These are phyloP conservation scores for Cataglyphis rosenhaueri DNA, from an alignment of 2,888 invertebrate species.

Conservation along the genomic window DNA sequence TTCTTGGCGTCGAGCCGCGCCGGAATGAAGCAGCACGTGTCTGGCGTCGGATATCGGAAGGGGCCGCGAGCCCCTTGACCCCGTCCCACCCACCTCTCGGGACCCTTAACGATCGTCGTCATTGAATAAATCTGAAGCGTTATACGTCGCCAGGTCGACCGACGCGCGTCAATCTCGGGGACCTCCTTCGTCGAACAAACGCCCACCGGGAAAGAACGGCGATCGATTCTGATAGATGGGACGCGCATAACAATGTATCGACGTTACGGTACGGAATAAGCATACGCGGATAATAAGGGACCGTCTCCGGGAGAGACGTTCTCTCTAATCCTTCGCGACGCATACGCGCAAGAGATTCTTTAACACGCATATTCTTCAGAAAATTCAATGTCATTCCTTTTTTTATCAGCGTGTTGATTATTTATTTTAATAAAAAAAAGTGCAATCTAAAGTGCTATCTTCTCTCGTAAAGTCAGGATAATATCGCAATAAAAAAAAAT, in stretches of 20 bases:
- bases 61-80: constrained; percentile 67
- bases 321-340: constrained; percentile 38
- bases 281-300: constrained; percentile 25
- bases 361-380: not conserved
- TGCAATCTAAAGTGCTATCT: no score
- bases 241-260: constrained; percentile 77
- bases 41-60: constrained; percentile 82
- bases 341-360: not conserved
- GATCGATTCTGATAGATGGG: constrained; percentile 81
- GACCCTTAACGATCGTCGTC: constrained; percentile 82
- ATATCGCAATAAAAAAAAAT: not conserved
- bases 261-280: constrained; percentile 32
- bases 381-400: not conserved
- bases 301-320: not conserved
- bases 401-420: not conserved
- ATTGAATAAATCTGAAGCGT: constrained; percentile 81
- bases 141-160: constrained; percentile 74
- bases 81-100: constrained; percentile 66
- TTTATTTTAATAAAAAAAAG: not conserved
- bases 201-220: constrained; percentile 80
- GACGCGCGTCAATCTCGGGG: constrained; percentile 78
- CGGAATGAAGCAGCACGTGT: constrained; percentile 82
- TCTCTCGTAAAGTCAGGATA: not conserved
- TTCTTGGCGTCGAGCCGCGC: constrained; percentile 73
- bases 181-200: constrained; percentile 75